phyloP scores from a whole-genome alignment of 2,797 vertebrate species.

The Sternotherus odoratus region DNA sequence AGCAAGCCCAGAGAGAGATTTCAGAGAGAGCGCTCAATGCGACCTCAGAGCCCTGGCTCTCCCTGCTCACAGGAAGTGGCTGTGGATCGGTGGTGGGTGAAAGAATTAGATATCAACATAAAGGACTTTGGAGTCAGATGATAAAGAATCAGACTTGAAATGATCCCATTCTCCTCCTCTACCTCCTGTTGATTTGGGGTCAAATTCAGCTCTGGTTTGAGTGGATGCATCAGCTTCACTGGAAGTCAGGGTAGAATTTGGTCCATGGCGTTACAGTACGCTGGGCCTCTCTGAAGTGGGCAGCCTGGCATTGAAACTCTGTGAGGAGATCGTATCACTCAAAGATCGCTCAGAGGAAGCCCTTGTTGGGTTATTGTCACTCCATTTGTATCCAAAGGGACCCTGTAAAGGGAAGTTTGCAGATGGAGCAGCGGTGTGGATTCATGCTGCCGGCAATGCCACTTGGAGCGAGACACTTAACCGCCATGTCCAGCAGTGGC shows the following conservation, averaged over 20 bases:
- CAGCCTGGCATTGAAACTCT: not conserved
- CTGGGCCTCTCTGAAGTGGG: not conserved
- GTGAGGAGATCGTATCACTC: not conserved
- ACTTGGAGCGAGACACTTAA: slow-evolving; percentile 13
- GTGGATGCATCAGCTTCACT: not conserved
- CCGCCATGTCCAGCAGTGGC: not conserved
- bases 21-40: too few relatives aligned
- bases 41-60: too few relatives aligned
- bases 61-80: too few relatives aligned
- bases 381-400: too few relatives aligned
- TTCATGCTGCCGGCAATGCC: slow-evolving; percentile 66
- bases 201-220: not conserved
- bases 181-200: accelerated
- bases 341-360: not conserved
- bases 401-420: not conserved
- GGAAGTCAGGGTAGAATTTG: not conserved
- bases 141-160: accelerated
- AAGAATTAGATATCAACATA: not conserved
- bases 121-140: accelerated
- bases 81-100: accelerated
- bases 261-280: accelerated
- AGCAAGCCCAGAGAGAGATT: too few relatives aligned
- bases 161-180: accelerated
- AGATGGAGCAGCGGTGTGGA: slow-evolving; percentile 72
- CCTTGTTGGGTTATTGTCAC: not conserved